phyloP scores from a whole-genome alignment of 2,888 invertebrate species.

The Drosophila tripunctata region DNA sequence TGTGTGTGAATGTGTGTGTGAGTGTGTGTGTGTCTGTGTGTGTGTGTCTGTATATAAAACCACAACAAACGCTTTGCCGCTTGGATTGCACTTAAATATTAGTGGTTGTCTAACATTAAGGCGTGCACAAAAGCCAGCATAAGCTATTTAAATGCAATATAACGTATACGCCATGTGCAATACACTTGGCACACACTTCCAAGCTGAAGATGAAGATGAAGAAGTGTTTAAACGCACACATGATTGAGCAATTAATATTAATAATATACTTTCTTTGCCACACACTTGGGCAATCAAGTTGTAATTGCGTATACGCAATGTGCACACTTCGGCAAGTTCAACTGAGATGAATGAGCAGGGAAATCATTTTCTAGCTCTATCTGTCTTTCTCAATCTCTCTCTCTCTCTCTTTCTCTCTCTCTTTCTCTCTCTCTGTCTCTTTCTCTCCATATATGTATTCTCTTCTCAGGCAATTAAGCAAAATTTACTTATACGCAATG shows the following conservation, averaged over 20 bases:
- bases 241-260: background rate
- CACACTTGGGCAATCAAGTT: background rate
- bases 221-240: background rate
- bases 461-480: background rate
- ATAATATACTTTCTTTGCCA: background rate
- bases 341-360: background rate
- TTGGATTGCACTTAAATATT: slow-evolving; percentile 24
- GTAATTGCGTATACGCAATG: slow-evolving; percentile 4
- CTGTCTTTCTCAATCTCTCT: background rate
- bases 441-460: too few species aligned
- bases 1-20: background rate
- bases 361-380: background rate
- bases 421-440: background rate
- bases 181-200: background rate
- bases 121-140: background rate
- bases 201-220: background rate
- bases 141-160: background rate
- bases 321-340: background rate
- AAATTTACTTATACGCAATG: background rate
- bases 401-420: background rate
- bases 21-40: background rate
- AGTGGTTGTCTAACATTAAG: slow-evolving; percentile 12
- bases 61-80: slow-evolving; percentile 11
- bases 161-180: slow-evolving; percentile 5
- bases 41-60: background rate